These are phyloP conservation scores for Phoxinus phoxinus DNA, from an alignment of 2,113 vertebrate genomes.

Conservation along the genomic window DNA sequence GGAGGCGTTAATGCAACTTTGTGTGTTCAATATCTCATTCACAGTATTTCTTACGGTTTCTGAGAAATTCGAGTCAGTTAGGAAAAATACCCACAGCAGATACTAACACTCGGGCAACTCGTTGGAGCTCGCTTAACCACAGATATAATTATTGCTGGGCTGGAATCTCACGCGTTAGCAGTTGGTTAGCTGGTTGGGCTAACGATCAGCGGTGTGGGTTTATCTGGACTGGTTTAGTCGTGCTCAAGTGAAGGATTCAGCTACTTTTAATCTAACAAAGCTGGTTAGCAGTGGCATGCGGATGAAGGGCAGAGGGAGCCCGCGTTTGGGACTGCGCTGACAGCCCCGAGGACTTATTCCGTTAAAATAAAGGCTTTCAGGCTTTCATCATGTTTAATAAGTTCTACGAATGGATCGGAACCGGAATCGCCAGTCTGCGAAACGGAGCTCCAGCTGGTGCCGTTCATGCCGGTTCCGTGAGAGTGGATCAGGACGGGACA, in stretches of 20 bases:
- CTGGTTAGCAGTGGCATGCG: constrained; percentile 56
- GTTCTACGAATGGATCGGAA: constrained; percentile 78
- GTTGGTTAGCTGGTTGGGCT: constrained; percentile 46
- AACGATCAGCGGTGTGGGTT: constrained; percentile 29
- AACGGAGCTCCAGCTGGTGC: constrained; percentile 69
- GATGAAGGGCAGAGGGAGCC: constrained; percentile 57
- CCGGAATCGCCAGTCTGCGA: constrained; percentile 72
- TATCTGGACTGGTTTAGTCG: constrained; percentile 18
- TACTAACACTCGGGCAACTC: not conserved
- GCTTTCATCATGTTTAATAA: constrained; percentile 76
- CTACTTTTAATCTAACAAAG: constrained; percentile 46
- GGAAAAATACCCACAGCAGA: constrained; percentile 16
- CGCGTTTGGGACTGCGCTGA: constrained; percentile 54
- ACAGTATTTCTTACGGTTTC: constrained; percentile 49
- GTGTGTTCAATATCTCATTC: constrained; percentile 57
- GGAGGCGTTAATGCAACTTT: constrained; percentile 78
- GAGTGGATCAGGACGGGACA: constrained; percentile 55
- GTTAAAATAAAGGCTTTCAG: constrained; percentile 59
- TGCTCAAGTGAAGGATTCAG: not conserved
- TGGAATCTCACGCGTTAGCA: constrained; percentile 45
- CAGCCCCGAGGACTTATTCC: constrained; percentile 44
- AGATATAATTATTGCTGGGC: not conserved
- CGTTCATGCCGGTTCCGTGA: constrained; percentile 51
- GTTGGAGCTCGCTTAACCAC: not conserved
- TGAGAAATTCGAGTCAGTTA: constrained; percentile 43